Evolutionary conservation across 2,113 vertebrate genomes (phyloP), one percentile per base, ranked within the genome.

Genomic region (Brachyhypopomus occidentalis): DNA sequence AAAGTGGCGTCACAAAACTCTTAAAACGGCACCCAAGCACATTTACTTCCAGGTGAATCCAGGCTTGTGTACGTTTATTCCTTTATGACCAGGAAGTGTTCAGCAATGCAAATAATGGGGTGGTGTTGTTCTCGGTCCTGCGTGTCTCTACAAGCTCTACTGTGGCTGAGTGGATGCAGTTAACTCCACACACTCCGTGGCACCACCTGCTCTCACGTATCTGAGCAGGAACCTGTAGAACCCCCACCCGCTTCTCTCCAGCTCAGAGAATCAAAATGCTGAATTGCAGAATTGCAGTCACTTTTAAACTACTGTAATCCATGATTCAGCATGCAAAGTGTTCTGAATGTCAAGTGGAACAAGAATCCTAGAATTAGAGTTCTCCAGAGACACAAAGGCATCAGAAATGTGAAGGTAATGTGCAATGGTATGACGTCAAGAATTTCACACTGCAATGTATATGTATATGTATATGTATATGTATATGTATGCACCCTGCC

Each of bases 91-190:
- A 66, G 60, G 30, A 75, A 75, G 23, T 67, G 59, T 41, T 60
- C 34, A 58, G 23, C 25, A 27, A 25, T 55, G 41, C 41, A 80
- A 79, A 79, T 36, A 38, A 62, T 64, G 23, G 9, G 60, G 52
- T 30, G 36, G 30, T 48, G 25, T 34, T 2, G 14, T 22, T 60
- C 52, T 19, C 69, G 62, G 60, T 66, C 19, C 52, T 58, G 56
- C 79, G 59, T 5, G 79, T 59, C 72, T 19, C 9, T 60, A 75
- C 79, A 81, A 60, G 79, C 72, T 60, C 48, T 17, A 59, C 60
- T 55, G 25, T 60, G 77, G 67, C 19, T 16, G 8, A 19, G 16
- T 81, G 12, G 52, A 76, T 34, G 52, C 7, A 22, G 6, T 30
- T 62, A 30, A 45, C 20, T 20, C 59, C 48, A 2, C 22, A 70